Percentiles rank a stretch among this genome's conserved stretches.
Conservation (phyloP, 2,888 invertebrate genomes). For the Cremastinae sp. region DNA sequence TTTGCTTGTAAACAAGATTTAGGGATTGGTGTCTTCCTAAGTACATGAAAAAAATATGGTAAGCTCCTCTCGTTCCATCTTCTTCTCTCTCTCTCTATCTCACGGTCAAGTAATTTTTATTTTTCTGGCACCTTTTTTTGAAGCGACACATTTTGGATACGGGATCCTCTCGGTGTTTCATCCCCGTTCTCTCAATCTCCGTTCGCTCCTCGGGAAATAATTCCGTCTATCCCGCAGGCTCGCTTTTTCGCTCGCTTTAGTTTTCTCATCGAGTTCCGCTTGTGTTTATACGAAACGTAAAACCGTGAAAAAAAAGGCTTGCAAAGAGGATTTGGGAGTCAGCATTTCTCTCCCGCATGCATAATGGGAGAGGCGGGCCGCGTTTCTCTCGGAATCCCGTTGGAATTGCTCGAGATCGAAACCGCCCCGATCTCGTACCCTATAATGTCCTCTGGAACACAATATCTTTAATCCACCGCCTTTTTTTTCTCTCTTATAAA, state of each 20-base stretch:
- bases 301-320: constrained; percentile 77
- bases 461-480: constrained; percentile 66
- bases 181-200: constrained; percentile 28
- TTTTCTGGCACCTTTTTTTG: constrained; percentile 40
- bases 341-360: constrained; percentile 58
- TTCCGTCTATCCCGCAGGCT: constrained; percentile 18
- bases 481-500: constrained; percentile 57
- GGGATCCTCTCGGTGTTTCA: constrained; percentile 24
- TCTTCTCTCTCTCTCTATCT: constrained; percentile 31
- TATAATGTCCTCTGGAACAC: constrained; percentile 69
- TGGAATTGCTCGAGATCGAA: constrained; percentile 38
- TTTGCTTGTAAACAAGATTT: constrained; percentile 78
- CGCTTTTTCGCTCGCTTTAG: constrained; percentile 28
- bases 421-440: constrained; percentile 25
- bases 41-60: constrained; percentile 68
- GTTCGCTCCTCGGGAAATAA: background rate
- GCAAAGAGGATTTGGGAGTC: constrained; percentile 77
- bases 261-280: constrained; percentile 34
- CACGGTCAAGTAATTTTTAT: constrained; percentile 37
- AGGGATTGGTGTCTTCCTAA: constrained; percentile 72
- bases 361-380: constrained; percentile 21
- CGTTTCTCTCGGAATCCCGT: constrained; percentile 44
- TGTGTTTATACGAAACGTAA: constrained; percentile 78
- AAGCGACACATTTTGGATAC: constrained; percentile 34
- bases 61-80: constrained; percentile 63